Evolutionary conservation across 2,797 vertebrate genomes (phyloP), one percentile per base, ranked within the genome.

Genomic region (Eutrigla gurnardus): DNA sequence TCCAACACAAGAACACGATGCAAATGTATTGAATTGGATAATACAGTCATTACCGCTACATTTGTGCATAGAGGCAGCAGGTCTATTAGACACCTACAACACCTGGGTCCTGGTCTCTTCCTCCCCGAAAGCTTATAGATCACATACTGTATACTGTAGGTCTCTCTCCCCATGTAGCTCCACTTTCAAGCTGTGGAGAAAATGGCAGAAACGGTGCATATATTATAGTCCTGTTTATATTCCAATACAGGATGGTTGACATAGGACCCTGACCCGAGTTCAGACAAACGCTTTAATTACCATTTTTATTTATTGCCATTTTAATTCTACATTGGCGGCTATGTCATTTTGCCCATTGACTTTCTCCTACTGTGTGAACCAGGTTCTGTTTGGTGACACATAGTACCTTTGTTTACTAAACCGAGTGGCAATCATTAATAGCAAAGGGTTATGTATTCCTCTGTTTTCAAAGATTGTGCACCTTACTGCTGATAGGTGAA

Each of bases 21-120:
- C 82, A 89, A 87, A 88, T 85, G 55, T 73, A 65, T 71, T 53
- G 42, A 68, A 72, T 70, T 62, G 63, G 45, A 84, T 71, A 58
- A 77, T 60, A 72, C 32, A 35, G 39, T 67, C 49, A 36, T 64
- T 77, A 14, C 49, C 63, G 65, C 35, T 86, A 36, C 55, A 65
- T 65, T 40, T 74, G 3, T 77, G 6, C 52, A 71, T 15, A 3
- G 6, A 65, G 32, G 18, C 42, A 55, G 55, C 12, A n/a, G 11
- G 17, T 57, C 3, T 40, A 2, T 54, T 18, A 25, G 45, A 35
- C 6, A 15, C 39, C 52, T 8, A 52, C 6, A 46, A 18, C 47
- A 18, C 47, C 8, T 49, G 7, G 40, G 40, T 12, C 8, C 40
- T 42, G 9, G 40, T 25, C 25, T 25, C 25, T 25, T 25, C 2